These are phyloP conservation scores for Platysternon megacephalum DNA, from an alignment of 2,113 vertebrate genomes.

Conservation along the genomic window DNA sequence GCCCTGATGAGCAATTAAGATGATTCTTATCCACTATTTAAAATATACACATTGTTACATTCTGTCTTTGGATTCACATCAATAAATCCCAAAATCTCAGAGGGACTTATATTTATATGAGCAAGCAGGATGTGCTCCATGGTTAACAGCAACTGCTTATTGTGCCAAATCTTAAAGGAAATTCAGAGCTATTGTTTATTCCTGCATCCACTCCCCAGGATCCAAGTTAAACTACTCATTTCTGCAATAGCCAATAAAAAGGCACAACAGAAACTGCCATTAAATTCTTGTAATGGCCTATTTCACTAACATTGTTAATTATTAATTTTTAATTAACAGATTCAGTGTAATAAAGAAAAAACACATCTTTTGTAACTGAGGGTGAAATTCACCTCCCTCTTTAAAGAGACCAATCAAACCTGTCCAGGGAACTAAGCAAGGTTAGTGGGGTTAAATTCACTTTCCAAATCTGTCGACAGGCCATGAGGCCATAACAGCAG, in stretches of 20 bases:
- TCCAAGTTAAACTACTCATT: background rate
- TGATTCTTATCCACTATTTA: background rate
- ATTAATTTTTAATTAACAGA: background rate
- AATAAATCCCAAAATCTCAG: too few species aligned
- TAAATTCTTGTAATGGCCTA: background rate
- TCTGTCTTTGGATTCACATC: background rate
- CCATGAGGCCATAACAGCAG: background rate
- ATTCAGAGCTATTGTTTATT: background rate
- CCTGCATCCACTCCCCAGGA: background rate
- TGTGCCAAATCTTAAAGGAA: background rate
- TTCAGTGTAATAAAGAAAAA: background rate
- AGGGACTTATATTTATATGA: background rate
- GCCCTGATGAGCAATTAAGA: background rate
- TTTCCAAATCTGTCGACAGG: background rate
- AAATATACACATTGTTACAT: background rate
- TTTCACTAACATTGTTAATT: background rate
- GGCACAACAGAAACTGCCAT: background rate
- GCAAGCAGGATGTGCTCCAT: background rate
- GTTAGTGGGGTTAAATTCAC: background rate
- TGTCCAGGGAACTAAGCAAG: background rate
- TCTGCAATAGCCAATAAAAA: background rate
- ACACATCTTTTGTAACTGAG: background rate
- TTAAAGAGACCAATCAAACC: background rate
- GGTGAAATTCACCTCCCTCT: background rate
- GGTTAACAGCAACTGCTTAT: background rate